Conservation (phyloP, 2,797 vertebrate genomes). For the Chromobotia macracanthus region DNA sequence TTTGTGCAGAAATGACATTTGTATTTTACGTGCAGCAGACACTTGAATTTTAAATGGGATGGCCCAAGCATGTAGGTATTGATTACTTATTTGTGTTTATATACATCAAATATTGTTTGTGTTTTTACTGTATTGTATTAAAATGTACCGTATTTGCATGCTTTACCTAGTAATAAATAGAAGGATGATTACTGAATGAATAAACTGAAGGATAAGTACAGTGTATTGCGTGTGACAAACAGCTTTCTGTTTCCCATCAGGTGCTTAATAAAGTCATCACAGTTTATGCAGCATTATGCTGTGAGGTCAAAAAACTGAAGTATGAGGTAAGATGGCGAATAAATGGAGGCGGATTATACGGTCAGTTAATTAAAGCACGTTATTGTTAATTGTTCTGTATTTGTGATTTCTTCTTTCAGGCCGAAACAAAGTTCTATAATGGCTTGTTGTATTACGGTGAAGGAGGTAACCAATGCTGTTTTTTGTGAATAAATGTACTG, state of each 20-base stretch:
- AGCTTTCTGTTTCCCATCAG: constrained; percentile 67
- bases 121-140: background rate
- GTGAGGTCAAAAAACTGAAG: constrained; percentile 97
- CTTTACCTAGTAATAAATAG: background rate
- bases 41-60: background rate
- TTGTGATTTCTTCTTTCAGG: constrained; percentile 74
- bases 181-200: no score
- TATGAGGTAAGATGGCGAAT: constrained; percentile 82
- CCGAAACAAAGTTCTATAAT: constrained; percentile 97
- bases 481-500: background rate
- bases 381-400: background rate
- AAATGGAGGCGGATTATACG: background rate
- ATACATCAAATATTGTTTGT: background rate
- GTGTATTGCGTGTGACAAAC: background rate
- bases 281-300: constrained; percentile 96
- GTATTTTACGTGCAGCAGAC: no score
- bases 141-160: background rate
- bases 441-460: constrained; percentile 97
- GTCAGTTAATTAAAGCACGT: background rate
- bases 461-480: constrained; percentile 85
- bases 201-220: background rate
- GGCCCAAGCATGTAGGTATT: no score
- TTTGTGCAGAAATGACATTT: background rate
- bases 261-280: constrained; percentile 99
- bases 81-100: background rate